A percentile compares a stretch with the other conserved stretches of the same genome.
Evolutionary conservation across 1,140 invertebrate genomes (phyloP).

Genomic region (Zaprionus nigranus): DNA sequence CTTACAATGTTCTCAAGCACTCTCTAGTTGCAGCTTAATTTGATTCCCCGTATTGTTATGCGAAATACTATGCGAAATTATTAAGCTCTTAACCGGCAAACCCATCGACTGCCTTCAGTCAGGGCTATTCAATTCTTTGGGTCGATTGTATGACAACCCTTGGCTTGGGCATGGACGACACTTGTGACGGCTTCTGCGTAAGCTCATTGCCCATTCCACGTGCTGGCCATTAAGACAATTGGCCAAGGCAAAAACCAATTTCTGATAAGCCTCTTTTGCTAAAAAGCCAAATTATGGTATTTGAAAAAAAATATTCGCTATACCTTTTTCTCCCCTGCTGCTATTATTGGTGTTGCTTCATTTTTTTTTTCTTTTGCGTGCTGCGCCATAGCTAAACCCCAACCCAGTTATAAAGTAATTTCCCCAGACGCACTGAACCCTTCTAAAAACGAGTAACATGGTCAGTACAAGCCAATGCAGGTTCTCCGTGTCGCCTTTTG

Average conservation of each 20-base stretch:
- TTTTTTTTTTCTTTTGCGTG: slow-evolving; percentile 15
- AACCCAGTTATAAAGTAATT: slow-evolving; percentile 67
- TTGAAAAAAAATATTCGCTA: slow-evolving; percentile 57
- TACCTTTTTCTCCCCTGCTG: slow-evolving; percentile 46
- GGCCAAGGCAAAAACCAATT: slow-evolving; percentile 77
- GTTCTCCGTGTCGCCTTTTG: slow-evolving; percentile 13
- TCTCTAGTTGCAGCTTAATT: background rate
- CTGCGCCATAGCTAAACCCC: slow-evolving; percentile 19
- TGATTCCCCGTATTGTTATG: slow-evolving; percentile 21
- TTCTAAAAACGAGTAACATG: slow-evolving; percentile 57
- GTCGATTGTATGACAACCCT: slow-evolving; percentile 11
- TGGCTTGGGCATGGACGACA: slow-evolving; percentile 26
- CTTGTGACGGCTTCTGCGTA: slow-evolving; percentile 44
- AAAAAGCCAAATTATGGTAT: slow-evolving; percentile 82
- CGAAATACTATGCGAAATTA: slow-evolving; percentile 14
- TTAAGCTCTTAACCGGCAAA: slow-evolving; percentile 12
- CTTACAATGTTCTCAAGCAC: slow-evolving; percentile 7
- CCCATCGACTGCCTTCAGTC: background rate
- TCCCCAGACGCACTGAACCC: slow-evolving; percentile 76
- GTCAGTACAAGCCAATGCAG: slow-evolving; percentile 55
- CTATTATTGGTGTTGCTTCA: background rate
- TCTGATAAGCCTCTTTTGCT: slow-evolving; percentile 81
- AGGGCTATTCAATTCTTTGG: slow-evolving; percentile 20
- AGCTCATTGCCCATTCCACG: slow-evolving; percentile 60
- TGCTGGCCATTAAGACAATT: slow-evolving; percentile 76